Evolutionary conservation across 2,888 invertebrate species (phyloP).

Genomic region (Oscheius sp.): DNA sequence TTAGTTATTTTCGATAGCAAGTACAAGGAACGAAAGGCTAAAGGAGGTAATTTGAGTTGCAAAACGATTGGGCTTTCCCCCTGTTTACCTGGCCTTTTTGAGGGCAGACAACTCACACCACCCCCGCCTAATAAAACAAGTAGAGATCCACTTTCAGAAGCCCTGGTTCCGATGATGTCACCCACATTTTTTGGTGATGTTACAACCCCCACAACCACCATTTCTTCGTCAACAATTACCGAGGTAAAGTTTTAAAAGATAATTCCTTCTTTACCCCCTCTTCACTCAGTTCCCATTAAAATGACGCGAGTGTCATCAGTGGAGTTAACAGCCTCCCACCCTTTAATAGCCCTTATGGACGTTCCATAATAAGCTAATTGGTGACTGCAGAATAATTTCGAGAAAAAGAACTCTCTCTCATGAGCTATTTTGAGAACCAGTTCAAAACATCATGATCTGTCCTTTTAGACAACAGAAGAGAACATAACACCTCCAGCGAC

Average conservation of each 20-base stretch:
- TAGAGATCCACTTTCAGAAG: constrained; percentile 14
- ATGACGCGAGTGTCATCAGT: neutral
- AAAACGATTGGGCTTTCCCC: neutral
- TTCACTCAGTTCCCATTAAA: neutral
- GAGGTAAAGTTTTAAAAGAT: too few species aligned
- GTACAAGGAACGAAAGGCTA: constrained; percentile 10
- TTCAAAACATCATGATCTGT: neutral
- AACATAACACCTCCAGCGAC: neutral
- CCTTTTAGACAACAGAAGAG: neutral
- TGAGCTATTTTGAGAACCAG: constrained; percentile 10
- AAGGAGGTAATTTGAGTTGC: neutral
- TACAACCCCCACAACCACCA: neutral
- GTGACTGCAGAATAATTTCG: neutral
- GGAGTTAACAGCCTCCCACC: neutral
- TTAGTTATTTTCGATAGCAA: constrained; percentile 22
- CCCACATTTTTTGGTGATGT: constrained; percentile 8
- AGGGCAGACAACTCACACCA: neutral
- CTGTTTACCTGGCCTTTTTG: neutral
- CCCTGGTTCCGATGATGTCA: constrained; percentile 28
- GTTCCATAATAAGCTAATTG: constrained; percentile 16
- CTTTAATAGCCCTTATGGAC: neutral
- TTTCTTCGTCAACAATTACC: too few species aligned
- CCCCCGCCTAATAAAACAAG: constrained; percentile 14
- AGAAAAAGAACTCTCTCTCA: neutral
- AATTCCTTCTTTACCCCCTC: neutral